Conservation (phyloP, 2,113 vertebrate genomes). For the Camelus bactrianus region DNA sequence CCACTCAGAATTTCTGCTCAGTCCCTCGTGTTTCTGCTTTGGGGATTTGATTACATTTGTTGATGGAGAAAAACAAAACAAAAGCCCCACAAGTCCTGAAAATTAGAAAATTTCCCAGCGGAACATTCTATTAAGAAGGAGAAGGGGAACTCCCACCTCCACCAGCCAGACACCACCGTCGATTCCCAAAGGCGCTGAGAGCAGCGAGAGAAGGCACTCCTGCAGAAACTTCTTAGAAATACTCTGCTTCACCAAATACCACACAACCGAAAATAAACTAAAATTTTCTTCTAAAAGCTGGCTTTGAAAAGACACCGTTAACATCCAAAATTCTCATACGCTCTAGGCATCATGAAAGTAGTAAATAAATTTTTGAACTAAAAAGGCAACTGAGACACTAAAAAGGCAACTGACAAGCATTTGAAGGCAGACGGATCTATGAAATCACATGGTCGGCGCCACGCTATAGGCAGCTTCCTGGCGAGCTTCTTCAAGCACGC, state of each 20-base stretch:
- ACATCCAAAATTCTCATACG: neutral
- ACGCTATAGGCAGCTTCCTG: neutral
- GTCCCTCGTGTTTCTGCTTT: neutral
- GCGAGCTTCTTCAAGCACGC: neutral
- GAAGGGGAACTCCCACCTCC: neutral
- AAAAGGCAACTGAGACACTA: constrained; percentile 42
- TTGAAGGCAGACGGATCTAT: neutral
- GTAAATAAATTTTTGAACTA: constrained; percentile 12
- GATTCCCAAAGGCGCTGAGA: neutral
- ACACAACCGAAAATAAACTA: neutral
- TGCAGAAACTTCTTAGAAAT: neutral
- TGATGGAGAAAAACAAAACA: constrained; percentile 57
- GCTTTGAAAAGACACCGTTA: constrained; percentile 8
- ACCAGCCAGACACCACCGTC: neutral
- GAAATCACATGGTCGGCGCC: neutral
- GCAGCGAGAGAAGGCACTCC: neutral
- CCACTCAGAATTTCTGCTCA: neutral
- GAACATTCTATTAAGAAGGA: constrained; percentile 40
- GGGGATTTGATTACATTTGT: constrained; percentile 15
- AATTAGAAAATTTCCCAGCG: constrained; percentile 64
- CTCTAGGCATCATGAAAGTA: neutral
- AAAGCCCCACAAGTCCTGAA: constrained; percentile 38
- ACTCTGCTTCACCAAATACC: neutral
- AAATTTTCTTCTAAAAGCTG: neutral
- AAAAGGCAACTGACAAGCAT: constrained; percentile 24